Base-by-base conservation (phyloP, 2,888 invertebrate genomes). In the Oxyscelio sp. region DNA sequence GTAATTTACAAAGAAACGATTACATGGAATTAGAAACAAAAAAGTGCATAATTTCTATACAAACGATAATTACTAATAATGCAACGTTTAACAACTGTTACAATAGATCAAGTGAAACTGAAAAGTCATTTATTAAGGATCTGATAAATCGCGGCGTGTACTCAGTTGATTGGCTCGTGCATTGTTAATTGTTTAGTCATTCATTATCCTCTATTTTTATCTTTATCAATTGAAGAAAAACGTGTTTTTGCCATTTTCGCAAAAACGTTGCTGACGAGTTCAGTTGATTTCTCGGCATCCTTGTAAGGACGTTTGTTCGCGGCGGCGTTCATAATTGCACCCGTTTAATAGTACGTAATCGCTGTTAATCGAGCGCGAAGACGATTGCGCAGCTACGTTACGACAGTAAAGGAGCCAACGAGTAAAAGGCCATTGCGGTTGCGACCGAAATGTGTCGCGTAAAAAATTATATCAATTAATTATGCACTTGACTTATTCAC, bases 321-420 rank as follows among this genome's bases (percentile, higher is more conserved):
- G 75, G 50, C 83, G 74, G 83, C 75, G 71, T 68, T 73, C 83
- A 89, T 90, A 91, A 92, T 92, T 90, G 91, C 91, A 86, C 86
- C 88, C 89, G 89, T 91, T 93, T 92, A 92, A 92, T 91, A 91
- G 90, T 88, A 89, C 90, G 90, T 92, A 92, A 93, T 93, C 91
- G 89, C 90, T 91, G 89, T 91, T 91, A 92, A 93, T 93, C 91
- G 91, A 88, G 86, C 90, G 89, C 90, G 89, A 90, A 90, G 90
- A 90, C 88, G 89, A 91, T 91, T 91, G 91, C 92, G 87, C 89
- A 90, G 89, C 86, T 87, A 11, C 87, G 87, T 92, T 91, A 90
- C 91, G 89, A 90, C 89, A 89, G 88, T 87, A 50, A 58, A 19
- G 17, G 22, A 13, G 9, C 17, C 38, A 43, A 19, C 48, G 13